phyloP scores from a whole-genome alignment of 1,140 invertebrate genomes.

The Cephus cinctus region DNA sequence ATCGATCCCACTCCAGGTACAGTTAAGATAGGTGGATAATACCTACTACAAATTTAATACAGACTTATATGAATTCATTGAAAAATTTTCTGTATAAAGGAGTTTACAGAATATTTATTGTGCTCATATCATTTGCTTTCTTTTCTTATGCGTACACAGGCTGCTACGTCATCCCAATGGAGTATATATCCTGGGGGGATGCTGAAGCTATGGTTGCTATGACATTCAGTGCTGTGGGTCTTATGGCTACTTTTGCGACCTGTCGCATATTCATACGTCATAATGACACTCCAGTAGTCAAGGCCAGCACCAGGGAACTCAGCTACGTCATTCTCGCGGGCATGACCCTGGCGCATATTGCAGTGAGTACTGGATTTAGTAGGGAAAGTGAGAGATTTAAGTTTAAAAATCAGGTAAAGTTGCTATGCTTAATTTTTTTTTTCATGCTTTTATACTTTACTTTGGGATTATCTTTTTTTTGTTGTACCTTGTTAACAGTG shows the following conservation, averaged over 20 bases:
- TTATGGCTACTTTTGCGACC: constrained; percentile 62
- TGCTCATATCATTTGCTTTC: no score
- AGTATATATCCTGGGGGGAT: constrained; percentile 62
- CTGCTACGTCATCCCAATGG: constrained; percentile 59
- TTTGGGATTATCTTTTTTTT: constrained; percentile 1
- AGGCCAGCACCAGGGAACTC: constrained; percentile 67
- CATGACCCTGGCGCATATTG: constrained; percentile 37
- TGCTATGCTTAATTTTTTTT: no score
- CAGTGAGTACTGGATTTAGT: constrained; percentile 37
- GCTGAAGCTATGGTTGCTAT: constrained; percentile 63
- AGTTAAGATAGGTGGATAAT: no score
- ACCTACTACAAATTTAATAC: no score
- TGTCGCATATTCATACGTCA: constrained; percentile 63
- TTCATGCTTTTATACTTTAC: constrained; percentile 2
- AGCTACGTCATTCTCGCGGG: constrained; percentile 71
- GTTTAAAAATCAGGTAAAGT: no score
- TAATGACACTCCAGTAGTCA: constrained; percentile 72
- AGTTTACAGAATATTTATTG: neutral
- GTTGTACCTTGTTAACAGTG: no score
- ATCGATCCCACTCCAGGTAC: no score
- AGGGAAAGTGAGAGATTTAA: no score
- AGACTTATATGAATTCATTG: no score
- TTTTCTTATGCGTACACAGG: no score
- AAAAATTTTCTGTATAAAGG: no score
- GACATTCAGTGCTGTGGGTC: constrained; percentile 61